phyloP scores from a whole-genome alignment of 2,888 invertebrate genomes.

The Standfussiana lucernea region DNA sequence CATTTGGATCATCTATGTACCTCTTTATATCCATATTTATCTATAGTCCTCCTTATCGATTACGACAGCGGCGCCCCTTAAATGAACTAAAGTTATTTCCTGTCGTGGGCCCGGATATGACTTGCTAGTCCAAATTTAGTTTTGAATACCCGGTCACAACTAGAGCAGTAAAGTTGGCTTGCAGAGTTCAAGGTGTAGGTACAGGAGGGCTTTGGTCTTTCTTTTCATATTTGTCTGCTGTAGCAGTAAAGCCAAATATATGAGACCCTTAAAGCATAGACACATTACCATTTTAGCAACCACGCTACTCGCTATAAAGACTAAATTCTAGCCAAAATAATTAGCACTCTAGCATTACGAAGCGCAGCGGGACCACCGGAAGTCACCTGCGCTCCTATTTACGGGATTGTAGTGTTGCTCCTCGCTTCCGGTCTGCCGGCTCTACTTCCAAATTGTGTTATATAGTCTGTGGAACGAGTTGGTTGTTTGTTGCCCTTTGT shows the following conservation, averaged over 20 bases:
- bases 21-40: background rate
- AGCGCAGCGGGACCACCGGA: constrained; percentile 44
- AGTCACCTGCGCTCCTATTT: constrained; percentile 69
- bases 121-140: too few species aligned
- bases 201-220: too few species aligned
- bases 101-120: too few species aligned
- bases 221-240: too few species aligned
- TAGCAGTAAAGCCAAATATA: background rate
- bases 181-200: too few species aligned
- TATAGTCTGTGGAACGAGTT: constrained; percentile 51
- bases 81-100: too few species aligned
- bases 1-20: too few species aligned
- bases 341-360: constrained; percentile 47
- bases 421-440: constrained; percentile 44
- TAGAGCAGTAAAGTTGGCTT: too few species aligned
- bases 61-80: too few species aligned
- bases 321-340: constrained; percentile 58
- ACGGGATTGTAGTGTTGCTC: constrained; percentile 65
- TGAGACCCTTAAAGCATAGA: background rate
- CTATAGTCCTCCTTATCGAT: too few species aligned
- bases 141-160: too few species aligned
- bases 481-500: constrained; percentile 51
- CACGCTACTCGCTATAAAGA: background rate
- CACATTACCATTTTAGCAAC: constrained; percentile 15
- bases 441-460: constrained; percentile 60